Conservation (phyloP, 2,113 vertebrate genomes). For the Myxocyprinus asiaticus region DNA sequence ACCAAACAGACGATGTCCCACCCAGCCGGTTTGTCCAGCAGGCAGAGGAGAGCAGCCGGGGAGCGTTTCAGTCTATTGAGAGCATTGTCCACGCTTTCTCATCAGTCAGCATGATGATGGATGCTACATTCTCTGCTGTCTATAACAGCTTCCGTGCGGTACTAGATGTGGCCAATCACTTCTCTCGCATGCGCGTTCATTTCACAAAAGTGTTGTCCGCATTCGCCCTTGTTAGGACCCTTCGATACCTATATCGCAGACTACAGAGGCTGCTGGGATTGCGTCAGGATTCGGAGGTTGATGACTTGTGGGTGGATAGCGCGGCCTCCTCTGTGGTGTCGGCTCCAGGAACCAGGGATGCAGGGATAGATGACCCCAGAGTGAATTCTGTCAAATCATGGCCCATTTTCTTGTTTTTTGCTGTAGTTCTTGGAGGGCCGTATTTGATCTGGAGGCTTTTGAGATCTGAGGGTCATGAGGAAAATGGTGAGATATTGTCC, state of each 20-base stretch:
- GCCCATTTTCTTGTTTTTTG: conserved; percentile 95
- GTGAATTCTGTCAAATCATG: conserved; percentile 89
- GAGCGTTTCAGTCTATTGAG: conserved; percentile 96
- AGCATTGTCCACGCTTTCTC: conserved; percentile 96
- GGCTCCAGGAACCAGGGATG: conserved; percentile 32
- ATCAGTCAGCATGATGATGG: conserved; percentile 98
- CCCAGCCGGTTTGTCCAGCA: conserved; percentile 96
- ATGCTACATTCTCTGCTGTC: conserved; percentile 95
- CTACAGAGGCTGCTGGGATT: conserved; percentile 85
- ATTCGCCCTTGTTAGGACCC: conserved; percentile 92
- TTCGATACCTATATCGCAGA: conserved; percentile 87
- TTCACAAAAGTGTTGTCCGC: conserved; percentile 95
- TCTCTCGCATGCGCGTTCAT: conserved; percentile 90
- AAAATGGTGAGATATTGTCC: conserved; percentile 73
- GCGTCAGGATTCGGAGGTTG: conserved; percentile 79
- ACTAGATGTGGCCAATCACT: conserved; percentile 95
- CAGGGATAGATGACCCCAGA: conserved; percentile 73
- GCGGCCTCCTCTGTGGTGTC: conserved; percentile 70
- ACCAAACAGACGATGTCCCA: conserved; percentile 80
- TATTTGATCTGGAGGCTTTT: conserved; percentile 98
- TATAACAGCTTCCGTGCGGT: conserved; percentile 98
- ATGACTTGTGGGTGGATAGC: conserved; percentile 94
- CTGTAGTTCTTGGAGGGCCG: conserved; percentile 93
- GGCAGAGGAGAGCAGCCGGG: conserved; percentile 95
- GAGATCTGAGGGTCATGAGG: conserved; percentile 77